Conservation (phyloP, 2,888 invertebrate genomes). For the Dione juno region DNA sequence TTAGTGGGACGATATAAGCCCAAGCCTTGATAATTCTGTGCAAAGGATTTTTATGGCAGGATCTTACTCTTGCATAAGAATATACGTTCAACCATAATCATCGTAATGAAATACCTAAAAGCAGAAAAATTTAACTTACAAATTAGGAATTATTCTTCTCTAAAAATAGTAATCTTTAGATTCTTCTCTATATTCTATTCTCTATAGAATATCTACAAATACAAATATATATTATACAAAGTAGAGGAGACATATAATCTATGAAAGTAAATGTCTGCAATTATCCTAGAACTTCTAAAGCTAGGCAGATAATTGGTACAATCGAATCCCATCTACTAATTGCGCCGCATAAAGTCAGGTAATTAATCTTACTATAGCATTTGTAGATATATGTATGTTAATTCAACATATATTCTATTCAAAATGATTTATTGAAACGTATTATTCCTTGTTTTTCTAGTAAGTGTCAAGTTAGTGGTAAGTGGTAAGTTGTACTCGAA, state of each 20-base stretch:
- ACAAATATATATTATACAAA: neutral
- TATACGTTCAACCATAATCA: no score
- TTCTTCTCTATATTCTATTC: no score
- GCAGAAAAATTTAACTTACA: no score
- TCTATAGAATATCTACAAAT: neutral
- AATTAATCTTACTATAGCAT: constrained; percentile 32
- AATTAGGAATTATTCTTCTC: no score
- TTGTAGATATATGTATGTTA: neutral
- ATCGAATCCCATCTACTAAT: constrained; percentile 45
- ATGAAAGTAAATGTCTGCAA: constrained; percentile 15
- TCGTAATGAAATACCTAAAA: no score
- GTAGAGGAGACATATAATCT: neutral
- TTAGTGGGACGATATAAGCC: no score
- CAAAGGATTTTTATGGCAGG: no score
- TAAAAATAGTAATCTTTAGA: no score
- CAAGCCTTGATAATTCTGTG: no score
- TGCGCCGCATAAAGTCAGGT: constrained; percentile 28
- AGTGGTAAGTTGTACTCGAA: no score
- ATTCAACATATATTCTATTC: neutral
- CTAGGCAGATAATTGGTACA: constrained; percentile 37
- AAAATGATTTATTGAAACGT: neutral
- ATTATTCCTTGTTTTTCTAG: neutral
- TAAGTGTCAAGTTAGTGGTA: neutral
- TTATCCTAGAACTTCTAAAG: constrained; percentile 34
- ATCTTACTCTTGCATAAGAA: no score